A percentile compares a stretch with the other conserved stretches of the same genome.
Conservation (phyloP, 1,140 invertebrate genomes). For the Bombus confusus region DNA sequence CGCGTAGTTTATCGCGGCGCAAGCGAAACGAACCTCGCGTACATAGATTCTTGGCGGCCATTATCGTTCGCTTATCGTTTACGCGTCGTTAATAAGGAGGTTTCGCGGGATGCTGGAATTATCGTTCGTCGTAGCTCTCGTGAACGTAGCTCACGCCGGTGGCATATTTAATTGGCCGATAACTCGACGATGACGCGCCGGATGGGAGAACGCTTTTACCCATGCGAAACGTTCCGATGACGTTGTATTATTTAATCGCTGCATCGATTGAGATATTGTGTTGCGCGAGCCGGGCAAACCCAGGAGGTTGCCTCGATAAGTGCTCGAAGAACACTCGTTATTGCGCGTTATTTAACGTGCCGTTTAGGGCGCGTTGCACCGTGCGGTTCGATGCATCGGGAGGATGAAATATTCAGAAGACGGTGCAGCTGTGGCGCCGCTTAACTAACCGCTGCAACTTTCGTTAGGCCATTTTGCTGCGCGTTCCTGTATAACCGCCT, state of each 20-base stretch:
- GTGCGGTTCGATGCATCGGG: background rate
- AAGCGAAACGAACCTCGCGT: background rate
- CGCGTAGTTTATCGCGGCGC: background rate
- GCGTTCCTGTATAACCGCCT: background rate
- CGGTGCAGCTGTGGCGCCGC: slow-evolving; percentile 33
- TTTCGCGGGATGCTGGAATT: slow-evolving; percentile 2
- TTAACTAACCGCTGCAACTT: slow-evolving; percentile 34
- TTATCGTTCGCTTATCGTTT: slow-evolving; percentile 30
- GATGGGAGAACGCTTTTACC: slow-evolving; percentile 48
- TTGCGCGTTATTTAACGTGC: slow-evolving; percentile 29
- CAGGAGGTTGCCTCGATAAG: slow-evolving; percentile 22
- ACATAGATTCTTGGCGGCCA: background rate
- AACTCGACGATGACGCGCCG: slow-evolving; percentile 16
- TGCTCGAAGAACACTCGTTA: slow-evolving; percentile 35
- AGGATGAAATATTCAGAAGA: slow-evolving; percentile 41
- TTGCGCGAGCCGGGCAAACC: background rate
- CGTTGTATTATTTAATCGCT: slow-evolving; percentile 42
- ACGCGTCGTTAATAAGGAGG: slow-evolving; percentile 34
- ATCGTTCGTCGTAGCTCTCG: slow-evolving; percentile 17
- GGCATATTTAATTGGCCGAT: slow-evolving; percentile 26
- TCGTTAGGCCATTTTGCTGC: slow-evolving; percentile 12
- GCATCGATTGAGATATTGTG: slow-evolving; percentile 36
- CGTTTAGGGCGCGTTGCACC: slow-evolving; percentile 28
- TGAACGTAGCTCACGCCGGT: background rate
- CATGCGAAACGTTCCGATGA: background rate